Evolutionary conservation across 2,888 invertebrate species (phyloP).

Genomic region (Candidula unifasciata): DNA sequence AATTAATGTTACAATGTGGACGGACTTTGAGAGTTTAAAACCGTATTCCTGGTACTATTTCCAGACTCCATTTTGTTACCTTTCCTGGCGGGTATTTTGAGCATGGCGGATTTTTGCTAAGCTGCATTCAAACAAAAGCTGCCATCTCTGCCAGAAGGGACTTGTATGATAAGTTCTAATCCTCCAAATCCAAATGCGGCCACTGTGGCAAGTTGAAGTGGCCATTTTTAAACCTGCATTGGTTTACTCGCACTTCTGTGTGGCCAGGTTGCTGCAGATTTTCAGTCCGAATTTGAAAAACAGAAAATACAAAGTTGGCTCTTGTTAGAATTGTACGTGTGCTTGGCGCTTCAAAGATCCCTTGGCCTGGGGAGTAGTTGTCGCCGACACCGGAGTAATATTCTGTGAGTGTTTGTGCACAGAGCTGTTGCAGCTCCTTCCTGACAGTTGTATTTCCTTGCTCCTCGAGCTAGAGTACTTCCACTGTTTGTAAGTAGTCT

Average conservation of each 20-base stretch:
- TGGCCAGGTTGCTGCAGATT: not conserved
- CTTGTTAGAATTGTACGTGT: not conserved
- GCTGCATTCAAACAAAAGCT: no score
- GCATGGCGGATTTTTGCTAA: no score
- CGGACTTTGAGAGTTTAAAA: no score
- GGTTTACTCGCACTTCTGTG: conserved; percentile 3
- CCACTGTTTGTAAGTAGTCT: no score
- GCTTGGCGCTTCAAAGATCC: not conserved
- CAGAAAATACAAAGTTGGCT: not conserved
- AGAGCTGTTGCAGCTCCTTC: no score
- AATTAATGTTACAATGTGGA: no score
- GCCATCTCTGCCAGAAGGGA: not conserved
- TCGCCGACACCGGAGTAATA: not conserved
- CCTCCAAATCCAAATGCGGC: not conserved
- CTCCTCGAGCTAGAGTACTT: no score
- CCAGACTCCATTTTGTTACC: no score
- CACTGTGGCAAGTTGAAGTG: not conserved
- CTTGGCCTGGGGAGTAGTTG: not conserved
- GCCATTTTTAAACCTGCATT: not conserved
- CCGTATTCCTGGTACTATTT: no score
- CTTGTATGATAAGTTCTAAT: not conserved
- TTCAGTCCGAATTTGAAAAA: not conserved
- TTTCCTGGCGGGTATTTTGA: no score
- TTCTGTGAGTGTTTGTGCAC: no score
- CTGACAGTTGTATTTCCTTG: no score